Base-by-base conservation (phyloP, 2,113 vertebrate species). In the Triplophysa tibetana region DNA sequence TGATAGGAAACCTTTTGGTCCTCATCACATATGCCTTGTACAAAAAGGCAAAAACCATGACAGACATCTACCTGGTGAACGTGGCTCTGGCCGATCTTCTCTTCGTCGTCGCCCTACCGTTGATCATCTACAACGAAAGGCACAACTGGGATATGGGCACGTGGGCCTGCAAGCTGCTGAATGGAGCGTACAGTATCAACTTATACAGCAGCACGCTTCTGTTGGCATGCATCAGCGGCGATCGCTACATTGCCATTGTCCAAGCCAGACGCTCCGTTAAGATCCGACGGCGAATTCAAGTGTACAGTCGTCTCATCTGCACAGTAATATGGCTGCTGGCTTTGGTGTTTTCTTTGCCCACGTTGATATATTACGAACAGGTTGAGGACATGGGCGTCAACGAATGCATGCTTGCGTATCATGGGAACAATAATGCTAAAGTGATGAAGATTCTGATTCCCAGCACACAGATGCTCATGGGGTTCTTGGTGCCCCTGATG, bases 151-250 rank as follows among this genome's bases (percentile, higher is more conserved):
- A 82, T 11, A 97, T 98, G 41, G 91, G 92, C 17, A 3, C 23
- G 0, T 84, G 58, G 13, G 16, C 85, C 3, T 99, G 97, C 85
- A 97, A 97, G 81, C 54, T 96, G 0, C 76, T 92, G 0, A 88
- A 85, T 45, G 94, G 94, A 1, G 85, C 93, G 77, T 97, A 97
- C 45, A 94, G 94, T 2, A 78, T 98, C 85, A 99, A 98, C 88
- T 94, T 99, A 54, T 95, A 95, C 91, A 95, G 96, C 1, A 94
- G 96, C 54, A 96, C 96, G 93, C 89, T 99, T 61, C 93, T 99
- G 75, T 83, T 99, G n/a, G 93, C 94, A 21, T 97, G 95, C 23
- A 89, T 99, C 62, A 96, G 96, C 0, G 78, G 92, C 16, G 96
- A 99, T 81, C 92, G 97, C 0, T 99, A 99, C 63, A 29, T 98